Conservation (phyloP, 2,797 vertebrate genomes). For the Macropus fuliginosus region DNA sequence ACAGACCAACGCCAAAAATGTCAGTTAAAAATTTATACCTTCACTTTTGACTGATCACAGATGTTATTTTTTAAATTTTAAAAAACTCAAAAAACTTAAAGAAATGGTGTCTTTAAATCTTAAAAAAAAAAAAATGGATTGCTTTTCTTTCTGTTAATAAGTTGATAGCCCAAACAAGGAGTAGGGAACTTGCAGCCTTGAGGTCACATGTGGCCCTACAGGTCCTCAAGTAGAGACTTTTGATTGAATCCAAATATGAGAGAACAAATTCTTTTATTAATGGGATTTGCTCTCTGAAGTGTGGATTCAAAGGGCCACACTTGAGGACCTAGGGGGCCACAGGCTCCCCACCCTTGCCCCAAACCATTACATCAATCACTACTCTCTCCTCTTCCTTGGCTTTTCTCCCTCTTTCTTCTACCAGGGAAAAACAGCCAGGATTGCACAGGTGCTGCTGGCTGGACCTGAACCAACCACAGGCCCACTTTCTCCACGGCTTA, state of each 20-base stretch:
- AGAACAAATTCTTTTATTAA: too few relatives aligned
- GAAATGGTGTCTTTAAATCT: neutral
- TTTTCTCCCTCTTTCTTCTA: neutral
- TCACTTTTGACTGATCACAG: too few relatives aligned
- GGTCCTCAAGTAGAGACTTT: too few relatives aligned
- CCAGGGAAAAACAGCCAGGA: neutral
- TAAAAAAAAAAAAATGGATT: neutral
- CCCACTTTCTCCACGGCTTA: neutral
- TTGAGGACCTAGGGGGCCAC: too few relatives aligned
- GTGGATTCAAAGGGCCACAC: too few relatives aligned
- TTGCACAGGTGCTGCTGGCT: neutral
- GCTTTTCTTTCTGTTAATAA: neutral
- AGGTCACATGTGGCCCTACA: too few relatives aligned
- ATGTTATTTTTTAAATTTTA: neutral
- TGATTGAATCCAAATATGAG: too few relatives aligned
- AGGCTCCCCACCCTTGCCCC: neutral
- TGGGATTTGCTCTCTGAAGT: too few relatives aligned
- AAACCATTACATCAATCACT: neutral
- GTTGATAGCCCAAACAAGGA: neutral
- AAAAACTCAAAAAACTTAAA: neutral
- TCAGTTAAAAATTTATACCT: fast-evolving
- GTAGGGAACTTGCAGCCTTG: too few relatives aligned
- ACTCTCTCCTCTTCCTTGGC: neutral
- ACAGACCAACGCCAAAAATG: fast-evolving
- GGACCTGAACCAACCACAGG: neutral